A percentile compares a stretch with the other conserved stretches of the same genome.
phyloP scores from a whole-genome alignment of 2,113 vertebrate species.

The Lates calcarifer region DNA sequence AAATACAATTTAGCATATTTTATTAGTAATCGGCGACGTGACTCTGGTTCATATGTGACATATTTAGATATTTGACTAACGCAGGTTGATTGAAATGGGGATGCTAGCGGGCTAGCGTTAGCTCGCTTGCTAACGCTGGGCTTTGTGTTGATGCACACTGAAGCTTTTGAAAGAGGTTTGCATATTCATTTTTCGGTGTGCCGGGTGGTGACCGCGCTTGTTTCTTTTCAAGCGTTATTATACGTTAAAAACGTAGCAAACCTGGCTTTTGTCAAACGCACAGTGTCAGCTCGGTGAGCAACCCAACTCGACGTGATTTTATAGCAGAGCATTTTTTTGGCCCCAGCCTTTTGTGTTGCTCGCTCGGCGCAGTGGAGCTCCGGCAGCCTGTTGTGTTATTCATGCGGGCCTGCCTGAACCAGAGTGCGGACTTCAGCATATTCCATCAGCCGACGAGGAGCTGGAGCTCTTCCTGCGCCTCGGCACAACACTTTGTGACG shows the following conservation, averaged over 20 bases:
- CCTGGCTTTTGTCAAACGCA: neutral
- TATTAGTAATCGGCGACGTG: conserved; percentile 82
- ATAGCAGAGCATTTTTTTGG: conserved; percentile 62
- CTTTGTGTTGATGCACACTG: conserved; percentile 84
- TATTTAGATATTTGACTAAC: conserved; percentile 52
- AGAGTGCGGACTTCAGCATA: conserved; percentile 82
- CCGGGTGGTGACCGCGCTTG: conserved; percentile 52
- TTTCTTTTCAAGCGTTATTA: conserved; percentile 34
- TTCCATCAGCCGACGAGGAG: conserved; percentile 47
- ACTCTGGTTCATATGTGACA: conserved; percentile 48
- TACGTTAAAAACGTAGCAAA: neutral
- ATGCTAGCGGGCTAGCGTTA: conserved; percentile 76
- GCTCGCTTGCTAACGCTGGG: conserved; percentile 78
- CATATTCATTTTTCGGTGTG: conserved; percentile 85
- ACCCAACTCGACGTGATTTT: conserved; percentile 66
- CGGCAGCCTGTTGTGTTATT: conserved; percentile 85
- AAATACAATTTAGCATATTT: conserved; percentile 86
- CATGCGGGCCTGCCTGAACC: conserved; percentile 80
- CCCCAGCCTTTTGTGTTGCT: conserved; percentile 86
- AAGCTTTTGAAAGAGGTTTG: conserved; percentile 80
- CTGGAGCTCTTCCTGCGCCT: conserved; percentile 14
- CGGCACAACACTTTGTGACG: neutral
- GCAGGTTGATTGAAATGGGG: conserved; percentile 65
- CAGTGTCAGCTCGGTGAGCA: conserved; percentile 13
- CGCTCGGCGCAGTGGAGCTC: conserved; percentile 74